A percentile compares a stretch with the other conserved stretches of the same genome.
These are phyloP conservation scores for Parambassis ranga DNA, from an alignment of 2,797 vertebrate genomes.

Conservation along the genomic window DNA sequence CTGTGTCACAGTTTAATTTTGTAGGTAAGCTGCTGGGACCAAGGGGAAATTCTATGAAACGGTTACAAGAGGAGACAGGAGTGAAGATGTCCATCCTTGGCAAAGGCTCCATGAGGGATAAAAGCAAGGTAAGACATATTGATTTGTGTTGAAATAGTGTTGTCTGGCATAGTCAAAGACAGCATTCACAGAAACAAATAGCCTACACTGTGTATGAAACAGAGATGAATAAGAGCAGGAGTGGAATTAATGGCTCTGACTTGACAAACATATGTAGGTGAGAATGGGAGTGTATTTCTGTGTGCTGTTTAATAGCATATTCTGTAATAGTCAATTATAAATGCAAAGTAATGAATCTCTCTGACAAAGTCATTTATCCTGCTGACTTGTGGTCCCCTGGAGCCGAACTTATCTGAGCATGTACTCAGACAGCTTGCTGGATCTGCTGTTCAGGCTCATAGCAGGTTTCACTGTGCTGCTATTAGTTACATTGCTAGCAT, in stretches of 20 bases:
- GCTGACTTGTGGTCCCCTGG: constrained; percentile 65
- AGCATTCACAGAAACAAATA: constrained; percentile 32
- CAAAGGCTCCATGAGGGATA: constrained; percentile 99
- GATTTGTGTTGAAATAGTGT: constrained; percentile 37
- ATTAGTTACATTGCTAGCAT: constrained; percentile 63
- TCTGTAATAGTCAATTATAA: constrained; percentile 64
- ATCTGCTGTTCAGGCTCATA: constrained; percentile 41
- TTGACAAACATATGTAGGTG: constrained; percentile 53
- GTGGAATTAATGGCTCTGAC: constrained; percentile 47
- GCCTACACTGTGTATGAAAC: constrained; percentile 29
- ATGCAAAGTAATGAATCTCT: constrained; percentile 62
- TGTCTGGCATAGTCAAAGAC: constrained; percentile 9
- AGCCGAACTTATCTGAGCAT: constrained; percentile 59
- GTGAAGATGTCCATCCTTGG: constrained; percentile 99
- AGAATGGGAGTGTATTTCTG: constrained; percentile 30
- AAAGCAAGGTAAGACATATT: constrained; percentile 89
- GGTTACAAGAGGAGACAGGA: constrained; percentile 98
- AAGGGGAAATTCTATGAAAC: constrained; percentile 98
- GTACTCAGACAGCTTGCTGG: constrained; percentile 50
- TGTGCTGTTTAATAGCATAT: constrained; percentile 52
- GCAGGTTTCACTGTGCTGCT: constrained; percentile 49
- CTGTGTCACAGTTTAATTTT: constrained; percentile 95
- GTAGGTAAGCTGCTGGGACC: constrained; percentile 98
- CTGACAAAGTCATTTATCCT: constrained; percentile 70
- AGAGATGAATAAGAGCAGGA: constrained; percentile 37